Percentiles rank a stretch among this genome's conserved stretches.
phyloP scores from a whole-genome alignment of 2,113 vertebrate genomes.

The Phalacrocorax aristotelis region DNA sequence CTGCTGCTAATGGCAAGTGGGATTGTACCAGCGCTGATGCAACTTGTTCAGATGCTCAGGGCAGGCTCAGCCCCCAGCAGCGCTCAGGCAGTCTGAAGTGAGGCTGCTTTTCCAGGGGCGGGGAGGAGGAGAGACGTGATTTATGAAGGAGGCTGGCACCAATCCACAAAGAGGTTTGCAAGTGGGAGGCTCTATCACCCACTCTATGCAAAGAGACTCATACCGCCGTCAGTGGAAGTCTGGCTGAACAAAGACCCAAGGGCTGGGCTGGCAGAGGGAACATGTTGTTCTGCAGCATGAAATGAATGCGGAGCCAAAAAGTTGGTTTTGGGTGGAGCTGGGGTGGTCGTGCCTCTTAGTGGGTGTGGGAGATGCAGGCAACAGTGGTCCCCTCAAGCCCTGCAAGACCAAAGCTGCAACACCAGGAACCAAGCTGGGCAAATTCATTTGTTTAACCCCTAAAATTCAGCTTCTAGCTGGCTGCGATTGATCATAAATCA shows the following conservation, averaged over 20 bases:
- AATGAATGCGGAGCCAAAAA: neutral
- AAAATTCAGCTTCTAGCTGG: neutral
- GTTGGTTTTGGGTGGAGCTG: neutral
- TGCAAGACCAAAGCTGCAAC: neutral
- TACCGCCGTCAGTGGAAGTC: neutral
- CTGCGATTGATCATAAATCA: neutral
- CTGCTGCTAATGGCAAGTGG: neutral
- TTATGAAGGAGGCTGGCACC: neutral
- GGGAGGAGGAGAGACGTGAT: neutral
- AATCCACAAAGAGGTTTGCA: neutral
- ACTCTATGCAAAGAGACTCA: constrained; percentile 34
- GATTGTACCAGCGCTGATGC: neutral
- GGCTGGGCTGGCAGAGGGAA: constrained; percentile 25
- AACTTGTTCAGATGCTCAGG: neutral
- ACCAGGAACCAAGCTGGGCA: accelerated
- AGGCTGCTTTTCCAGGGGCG: neutral
- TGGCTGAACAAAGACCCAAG: constrained; percentile 28
- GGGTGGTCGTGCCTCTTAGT: neutral
- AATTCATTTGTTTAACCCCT: neutral
- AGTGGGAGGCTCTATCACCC: constrained; percentile 27
- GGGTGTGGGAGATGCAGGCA: neutral
- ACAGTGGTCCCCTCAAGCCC: neutral
- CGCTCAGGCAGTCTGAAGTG: neutral
- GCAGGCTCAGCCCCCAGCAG: neutral
- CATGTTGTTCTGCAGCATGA: neutral